Conservation (phyloP, 2,113 vertebrate genomes). For the Martes martes region DNA sequence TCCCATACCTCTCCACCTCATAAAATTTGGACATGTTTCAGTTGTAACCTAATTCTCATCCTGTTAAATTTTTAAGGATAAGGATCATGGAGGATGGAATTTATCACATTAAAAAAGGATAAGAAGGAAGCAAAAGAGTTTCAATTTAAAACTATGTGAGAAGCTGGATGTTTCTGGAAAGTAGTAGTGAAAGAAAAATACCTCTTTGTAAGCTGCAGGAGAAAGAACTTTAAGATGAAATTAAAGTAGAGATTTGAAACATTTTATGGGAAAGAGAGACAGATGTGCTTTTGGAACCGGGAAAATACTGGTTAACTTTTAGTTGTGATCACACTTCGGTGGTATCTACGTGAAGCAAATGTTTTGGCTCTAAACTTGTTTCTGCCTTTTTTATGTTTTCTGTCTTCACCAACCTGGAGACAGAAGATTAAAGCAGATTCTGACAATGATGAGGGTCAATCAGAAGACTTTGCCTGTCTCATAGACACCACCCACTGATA, state of each 20-base stretch:
- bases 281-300: constrained; percentile 62
- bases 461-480: not conserved
- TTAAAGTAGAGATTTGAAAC: constrained; percentile 41
- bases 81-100: not conserved
- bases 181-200: constrained; percentile 11
- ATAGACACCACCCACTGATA: not conserved
- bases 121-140: not conserved
- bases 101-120: not conserved
- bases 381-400: constrained; percentile 65
- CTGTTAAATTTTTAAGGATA: not conserved
- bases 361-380: constrained; percentile 68
- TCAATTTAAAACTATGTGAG: constrained; percentile 6
- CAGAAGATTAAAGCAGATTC: constrained; percentile 3
- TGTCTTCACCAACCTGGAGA: constrained; percentile 49
- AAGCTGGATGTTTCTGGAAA: constrained; percentile 15
- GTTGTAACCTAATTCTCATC: not conserved
- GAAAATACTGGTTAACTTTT: constrained; percentile 74
- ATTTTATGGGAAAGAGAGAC: constrained; percentile 40
- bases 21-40: not conserved
- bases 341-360: constrained; percentile 67
- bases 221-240: constrained; percentile 27
- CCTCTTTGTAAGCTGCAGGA: not conserved
- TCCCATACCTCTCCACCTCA: not conserved
- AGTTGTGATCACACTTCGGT: constrained; percentile 71
- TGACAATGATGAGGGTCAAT: not conserved